Conservation (phyloP, 2,888 invertebrate species). For the Papilio demoleus region DNA sequence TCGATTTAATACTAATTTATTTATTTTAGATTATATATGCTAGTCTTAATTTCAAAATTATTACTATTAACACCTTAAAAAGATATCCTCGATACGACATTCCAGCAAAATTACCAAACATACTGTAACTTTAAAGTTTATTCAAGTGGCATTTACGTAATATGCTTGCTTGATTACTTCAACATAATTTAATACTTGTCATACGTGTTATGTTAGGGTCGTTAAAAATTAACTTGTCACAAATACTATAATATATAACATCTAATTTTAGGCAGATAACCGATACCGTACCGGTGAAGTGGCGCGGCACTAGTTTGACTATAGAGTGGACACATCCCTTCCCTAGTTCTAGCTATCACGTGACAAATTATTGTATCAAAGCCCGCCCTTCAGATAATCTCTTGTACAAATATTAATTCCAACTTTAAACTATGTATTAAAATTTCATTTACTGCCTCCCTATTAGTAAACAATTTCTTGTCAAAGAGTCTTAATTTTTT, state of each 20-base stretch:
- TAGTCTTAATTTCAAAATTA: conserved; percentile 2
- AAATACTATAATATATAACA: neutral
- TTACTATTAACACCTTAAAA: conserved; percentile 2
- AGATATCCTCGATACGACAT: neutral
- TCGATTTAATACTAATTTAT: neutral
- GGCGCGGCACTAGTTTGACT: too few relatives aligned
- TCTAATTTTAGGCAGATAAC: too few relatives aligned
- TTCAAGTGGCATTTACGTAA: conserved; percentile 14
- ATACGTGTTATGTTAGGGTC: neutral
- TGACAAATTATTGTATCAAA: too few relatives aligned
- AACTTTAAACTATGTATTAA: too few relatives aligned
- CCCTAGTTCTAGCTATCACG: too few relatives aligned
- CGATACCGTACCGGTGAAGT: too few relatives aligned
- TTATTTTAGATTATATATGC: neutral
- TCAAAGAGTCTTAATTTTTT: too few relatives aligned
- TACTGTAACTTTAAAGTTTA: neutral
- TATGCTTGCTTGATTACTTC: neutral
- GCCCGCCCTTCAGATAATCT: too few relatives aligned
- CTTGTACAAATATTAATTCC: too few relatives aligned
- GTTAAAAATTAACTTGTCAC: neutral
- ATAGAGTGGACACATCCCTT: too few relatives aligned
- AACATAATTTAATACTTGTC: neutral
- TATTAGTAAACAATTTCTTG: too few relatives aligned
- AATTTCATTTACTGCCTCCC: too few relatives aligned
- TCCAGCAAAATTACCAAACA: conserved; percentile 1